Conservation (phyloP, 2,113 vertebrate species). For the Sphaerodactylus townsendi region DNA sequence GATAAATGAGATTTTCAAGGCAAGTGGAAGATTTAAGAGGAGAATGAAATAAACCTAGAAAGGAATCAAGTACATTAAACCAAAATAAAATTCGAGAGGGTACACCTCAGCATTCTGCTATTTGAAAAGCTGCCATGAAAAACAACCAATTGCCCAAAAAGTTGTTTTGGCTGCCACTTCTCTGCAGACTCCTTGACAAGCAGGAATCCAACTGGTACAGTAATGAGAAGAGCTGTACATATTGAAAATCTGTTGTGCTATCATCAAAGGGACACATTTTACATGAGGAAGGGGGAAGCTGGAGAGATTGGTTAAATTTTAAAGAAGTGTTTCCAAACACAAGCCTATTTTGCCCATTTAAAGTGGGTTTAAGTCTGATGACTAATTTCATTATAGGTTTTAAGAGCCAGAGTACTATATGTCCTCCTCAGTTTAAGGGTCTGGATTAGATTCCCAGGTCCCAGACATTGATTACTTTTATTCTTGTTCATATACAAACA, state of each 20-base stretch:
- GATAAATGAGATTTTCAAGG: conserved; percentile 1
- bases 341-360: neutral
- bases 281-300: neutral
- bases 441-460: neutral
- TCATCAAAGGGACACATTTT: neutral
- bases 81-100: neutral
- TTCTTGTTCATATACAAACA: neutral
- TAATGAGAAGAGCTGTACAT: too few relatives aligned
- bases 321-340: neutral
- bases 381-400: neutral
- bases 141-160: neutral
- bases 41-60: neutral
- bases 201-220: too few relatives aligned
- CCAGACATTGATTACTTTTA: neutral
- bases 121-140: neutral
- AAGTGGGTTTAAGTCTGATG: neutral
- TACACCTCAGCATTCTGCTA: neutral
- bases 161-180: too few relatives aligned
- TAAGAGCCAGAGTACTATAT: neutral
- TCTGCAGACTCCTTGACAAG: neutral
- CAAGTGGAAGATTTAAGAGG: neutral
- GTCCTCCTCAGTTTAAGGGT: neutral
- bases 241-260: too few relatives aligned
- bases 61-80: too few relatives aligned
- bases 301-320: neutral